Evolutionary conservation across 2,113 vertebrate genomes (phyloP), one percentile per base, ranked within the genome.

Genomic region (Cinclus cinclus): DNA sequence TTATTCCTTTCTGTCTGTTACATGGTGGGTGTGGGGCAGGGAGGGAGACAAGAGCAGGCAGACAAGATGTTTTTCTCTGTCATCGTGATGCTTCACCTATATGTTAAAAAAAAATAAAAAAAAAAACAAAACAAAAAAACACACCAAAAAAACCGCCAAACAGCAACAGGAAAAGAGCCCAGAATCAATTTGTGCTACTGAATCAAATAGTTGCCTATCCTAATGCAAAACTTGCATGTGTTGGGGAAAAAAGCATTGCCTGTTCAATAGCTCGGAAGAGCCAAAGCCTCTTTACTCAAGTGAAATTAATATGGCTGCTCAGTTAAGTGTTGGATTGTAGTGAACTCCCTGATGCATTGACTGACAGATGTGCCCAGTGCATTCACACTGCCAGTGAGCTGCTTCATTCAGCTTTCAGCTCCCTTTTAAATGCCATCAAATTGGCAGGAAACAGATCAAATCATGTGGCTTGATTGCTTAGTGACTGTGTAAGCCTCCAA

Each of bases 221-320:
- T 62, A 60, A 31, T 31, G 31, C 9, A 11, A 37, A 59, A 28
- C 14, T 59, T 77, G 19, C 18, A 52, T 52, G 69, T 86, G 25
- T 16, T 74, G 27, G 64, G 64, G 63, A 27, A 49, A 77, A 37
- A 88, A 59, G 8, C 64, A 50, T 14, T 69, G 20, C 46, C 44
- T 63, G 71, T 83, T 95, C 82, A 74, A 46, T 93, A 80, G 91
- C 75, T 91, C 0, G 2, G 71, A 83, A 81, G 39, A 95, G 67
- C 63, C 67, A 21, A 83, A 94, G 39, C 62, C 37, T 39, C 39
- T 92, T 90, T 89, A 94, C 95, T 90, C 76, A 49, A 94, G 89
- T 94, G 95, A 89, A 95, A 84, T 81, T 94, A 94, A 95, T 87
- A 65, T 25, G 75, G 55, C 82, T 95, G 82, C 94, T 94, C 84